These are phyloP conservation scores for Hyalella azteca DNA, from an alignment of 2,888 invertebrate genomes.

Conservation along the genomic window DNA sequence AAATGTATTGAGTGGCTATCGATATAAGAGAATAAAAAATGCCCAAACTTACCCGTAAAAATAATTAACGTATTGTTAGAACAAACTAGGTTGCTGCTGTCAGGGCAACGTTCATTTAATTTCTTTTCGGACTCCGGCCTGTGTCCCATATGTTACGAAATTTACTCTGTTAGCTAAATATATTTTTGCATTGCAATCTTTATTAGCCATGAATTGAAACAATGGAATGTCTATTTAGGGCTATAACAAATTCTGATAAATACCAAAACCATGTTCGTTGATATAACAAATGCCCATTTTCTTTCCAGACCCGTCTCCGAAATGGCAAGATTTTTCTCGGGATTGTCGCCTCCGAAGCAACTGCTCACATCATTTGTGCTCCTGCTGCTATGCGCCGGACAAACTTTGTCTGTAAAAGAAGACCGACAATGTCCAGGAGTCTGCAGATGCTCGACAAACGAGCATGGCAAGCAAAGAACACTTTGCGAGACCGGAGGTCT, in stretches of 20 bases:
- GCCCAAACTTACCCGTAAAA: not conserved
- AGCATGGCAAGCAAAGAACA: slow-evolving; percentile 69
- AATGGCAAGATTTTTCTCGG: no score
- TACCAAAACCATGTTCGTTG: not conserved
- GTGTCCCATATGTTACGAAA: not conserved
- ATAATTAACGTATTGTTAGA: not conserved
- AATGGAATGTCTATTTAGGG: not conserved
- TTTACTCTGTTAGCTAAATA: not conserved
- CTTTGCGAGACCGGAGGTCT: slow-evolving; percentile 69
- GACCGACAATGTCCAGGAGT: slow-evolving; percentile 69
- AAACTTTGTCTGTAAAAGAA: not conserved
- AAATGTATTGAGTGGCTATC: not conserved
- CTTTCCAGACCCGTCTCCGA: not conserved
- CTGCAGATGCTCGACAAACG: slow-evolving; percentile 71
- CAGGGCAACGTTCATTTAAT: not conserved
- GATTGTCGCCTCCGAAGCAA: no score
- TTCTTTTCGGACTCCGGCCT: not conserved
- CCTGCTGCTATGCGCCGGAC: not conserved
- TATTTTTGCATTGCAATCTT: no score
- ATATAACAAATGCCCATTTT: not conserved
- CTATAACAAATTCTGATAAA: not conserved
- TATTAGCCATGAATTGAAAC: not conserved
- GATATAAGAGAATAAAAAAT: not conserved
- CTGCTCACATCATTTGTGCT: not conserved
- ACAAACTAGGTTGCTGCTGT: not conserved